Conservation (phyloP, 1,140 invertebrate genomes). For the Drosophila jambulina region DNA sequence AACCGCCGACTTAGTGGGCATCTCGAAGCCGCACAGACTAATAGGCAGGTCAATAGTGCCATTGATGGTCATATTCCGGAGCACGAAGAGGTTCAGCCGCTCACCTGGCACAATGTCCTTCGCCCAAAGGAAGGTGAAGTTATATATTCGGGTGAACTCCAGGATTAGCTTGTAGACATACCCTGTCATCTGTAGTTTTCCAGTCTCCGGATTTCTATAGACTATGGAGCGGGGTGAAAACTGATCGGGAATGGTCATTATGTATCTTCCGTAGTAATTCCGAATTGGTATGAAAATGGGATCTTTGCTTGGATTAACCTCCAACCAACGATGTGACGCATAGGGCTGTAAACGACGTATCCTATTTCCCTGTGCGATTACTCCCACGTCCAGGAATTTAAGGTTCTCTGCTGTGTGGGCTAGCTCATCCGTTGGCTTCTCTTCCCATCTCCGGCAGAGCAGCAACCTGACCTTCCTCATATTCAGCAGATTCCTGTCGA, state of each 20-base stretch:
- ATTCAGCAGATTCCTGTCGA: constrained; percentile 54
- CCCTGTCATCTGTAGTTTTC: constrained; percentile 21
- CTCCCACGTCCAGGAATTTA: constrained; percentile 39
- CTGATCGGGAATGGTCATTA: constrained; percentile 59
- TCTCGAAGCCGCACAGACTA: constrained; percentile 55
- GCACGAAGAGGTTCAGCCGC: constrained; percentile 26
- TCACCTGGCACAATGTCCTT: constrained; percentile 18
- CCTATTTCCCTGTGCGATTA: background rate
- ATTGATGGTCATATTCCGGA: constrained; percentile 66
- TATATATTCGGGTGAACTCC: constrained; percentile 42
- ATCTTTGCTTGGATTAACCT: background rate
- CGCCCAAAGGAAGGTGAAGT: constrained; percentile 53
- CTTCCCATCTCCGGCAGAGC: constrained; percentile 1
- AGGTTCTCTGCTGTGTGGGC: background rate
- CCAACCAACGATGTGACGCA: constrained; percentile 25
- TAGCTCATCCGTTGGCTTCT: constrained; percentile 3
- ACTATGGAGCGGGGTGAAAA: constrained; percentile 38
- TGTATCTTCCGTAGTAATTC: constrained; percentile 28
- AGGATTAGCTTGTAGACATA: constrained; percentile 43
- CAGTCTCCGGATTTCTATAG: constrained; percentile 27
- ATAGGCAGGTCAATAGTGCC: constrained; percentile 51
- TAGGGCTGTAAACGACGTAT: constrained; percentile 53
- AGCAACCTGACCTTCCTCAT: constrained; percentile 58
- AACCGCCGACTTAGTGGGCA: constrained; percentile 2
- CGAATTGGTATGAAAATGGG: constrained; percentile 30